Conservation (phyloP, 30 jellyfish, hydroid and myxozoan species). For the Cassiopea andromeda region DNA sequence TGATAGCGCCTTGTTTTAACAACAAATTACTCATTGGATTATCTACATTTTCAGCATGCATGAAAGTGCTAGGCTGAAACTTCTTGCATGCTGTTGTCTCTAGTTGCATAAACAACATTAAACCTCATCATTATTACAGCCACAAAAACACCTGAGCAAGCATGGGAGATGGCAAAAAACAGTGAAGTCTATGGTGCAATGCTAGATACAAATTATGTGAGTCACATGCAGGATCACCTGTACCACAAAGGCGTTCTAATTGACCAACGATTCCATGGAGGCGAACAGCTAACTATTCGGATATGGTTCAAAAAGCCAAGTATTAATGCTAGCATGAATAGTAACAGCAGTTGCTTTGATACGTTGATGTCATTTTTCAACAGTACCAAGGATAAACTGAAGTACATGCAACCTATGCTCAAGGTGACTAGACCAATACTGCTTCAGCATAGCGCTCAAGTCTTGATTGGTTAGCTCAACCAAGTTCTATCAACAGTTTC, state of each 20-base stretch:
- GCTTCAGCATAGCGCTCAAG: too few relatives aligned
- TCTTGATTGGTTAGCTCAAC: too few relatives aligned
- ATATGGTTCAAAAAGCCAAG: not conserved
- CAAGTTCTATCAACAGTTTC: too few relatives aligned
- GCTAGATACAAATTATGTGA: slow-evolving; percentile 49
- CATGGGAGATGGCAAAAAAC: slow-evolving; percentile 23
- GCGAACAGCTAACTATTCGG: not conserved
- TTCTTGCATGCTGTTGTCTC: too few relatives aligned
- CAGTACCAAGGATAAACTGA: not conserved
- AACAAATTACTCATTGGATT: too few relatives aligned
- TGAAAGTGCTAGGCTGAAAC: too few relatives aligned
- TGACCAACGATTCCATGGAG: slow-evolving; percentile 31
- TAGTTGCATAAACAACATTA: not conserved
- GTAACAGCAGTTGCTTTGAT: not conserved
- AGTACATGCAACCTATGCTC: not conserved
- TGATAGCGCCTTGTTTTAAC: too few relatives aligned
- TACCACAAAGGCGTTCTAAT: slow-evolving; percentile 17
- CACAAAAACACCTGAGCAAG: slow-evolving; percentile 45
- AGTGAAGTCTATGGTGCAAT: slow-evolving; percentile 55
- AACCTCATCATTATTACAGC: slow-evolving; percentile 6
- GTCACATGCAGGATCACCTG: slow-evolving; percentile 40
- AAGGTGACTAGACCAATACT: not conserved
- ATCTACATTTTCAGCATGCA: too few relatives aligned
- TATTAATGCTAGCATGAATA: not conserved
- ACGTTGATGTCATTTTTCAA: not conserved